Conservation (phyloP, 1,140 invertebrate genomes). For the Protaetia brevitarsis region DNA sequence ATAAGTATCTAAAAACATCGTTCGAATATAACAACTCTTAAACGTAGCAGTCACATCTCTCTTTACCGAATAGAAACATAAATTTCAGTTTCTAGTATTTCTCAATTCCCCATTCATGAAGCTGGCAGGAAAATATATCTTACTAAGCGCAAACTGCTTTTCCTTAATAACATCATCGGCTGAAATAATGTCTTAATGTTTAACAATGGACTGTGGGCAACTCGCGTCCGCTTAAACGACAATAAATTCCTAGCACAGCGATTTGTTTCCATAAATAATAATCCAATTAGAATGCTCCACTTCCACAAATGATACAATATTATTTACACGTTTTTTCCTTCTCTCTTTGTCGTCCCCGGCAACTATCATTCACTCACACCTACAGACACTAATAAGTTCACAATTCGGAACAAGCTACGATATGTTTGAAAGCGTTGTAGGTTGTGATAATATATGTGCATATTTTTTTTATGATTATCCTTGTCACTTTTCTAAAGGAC, state of each 20-base stretch:
- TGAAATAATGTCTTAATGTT: slow-evolving; percentile 20
- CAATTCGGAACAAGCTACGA: neutral
- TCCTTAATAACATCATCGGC: neutral
- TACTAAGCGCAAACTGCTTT: neutral
- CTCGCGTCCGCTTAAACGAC: neutral
- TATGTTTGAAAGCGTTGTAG: slow-evolving; percentile 2
- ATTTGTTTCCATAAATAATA: slow-evolving; percentile 22
- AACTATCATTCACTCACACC: neutral
- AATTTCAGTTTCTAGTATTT: neutral
- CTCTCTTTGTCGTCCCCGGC: neutral
- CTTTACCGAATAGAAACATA: neutral
- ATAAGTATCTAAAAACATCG: too few species aligned
- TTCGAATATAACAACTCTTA: too few species aligned
- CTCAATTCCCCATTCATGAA: neutral
- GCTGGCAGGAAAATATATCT: neutral
- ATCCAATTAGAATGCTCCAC: slow-evolving; percentile 17
- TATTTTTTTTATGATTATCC: too few species aligned
- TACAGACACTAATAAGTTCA: neutral
- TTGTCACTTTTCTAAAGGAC: too few species aligned
- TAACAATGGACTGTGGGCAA: slow-evolving; percentile 20
- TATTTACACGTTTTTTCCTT: neutral
- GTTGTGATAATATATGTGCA: too few species aligned
- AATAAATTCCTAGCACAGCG: slow-evolving; percentile 11
- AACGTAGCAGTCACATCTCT: too few species aligned
- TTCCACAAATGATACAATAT: slow-evolving; percentile 22